phyloP scores from a whole-genome alignment of 2,797 vertebrate genomes.

The Eupleurogrammus muticus region DNA sequence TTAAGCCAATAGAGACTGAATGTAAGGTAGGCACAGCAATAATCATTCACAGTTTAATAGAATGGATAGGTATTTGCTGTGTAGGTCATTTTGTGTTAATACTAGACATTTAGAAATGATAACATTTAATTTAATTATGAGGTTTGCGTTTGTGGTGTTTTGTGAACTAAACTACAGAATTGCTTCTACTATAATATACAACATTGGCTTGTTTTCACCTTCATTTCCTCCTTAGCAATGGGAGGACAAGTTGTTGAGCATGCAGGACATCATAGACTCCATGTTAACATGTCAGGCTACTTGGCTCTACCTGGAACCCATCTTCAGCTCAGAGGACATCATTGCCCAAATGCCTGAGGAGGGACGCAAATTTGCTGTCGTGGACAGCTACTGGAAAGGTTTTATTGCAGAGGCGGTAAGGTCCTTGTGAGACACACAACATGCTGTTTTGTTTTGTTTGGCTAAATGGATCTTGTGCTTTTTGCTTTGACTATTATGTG shows the following conservation, averaged over 20 bases:
- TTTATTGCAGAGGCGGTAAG: constrained; percentile 89
- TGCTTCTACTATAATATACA: background rate
- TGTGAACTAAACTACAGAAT: constrained; percentile 7
- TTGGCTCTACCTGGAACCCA: constrained; percentile 95
- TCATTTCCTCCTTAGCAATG: constrained; percentile 82
- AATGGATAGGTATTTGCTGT: background rate
- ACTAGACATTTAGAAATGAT: background rate
- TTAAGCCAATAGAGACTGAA: constrained; percentile 91
- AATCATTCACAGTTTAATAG: background rate
- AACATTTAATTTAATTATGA: too few relatives aligned
- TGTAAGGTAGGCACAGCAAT: constrained; percentile 85
- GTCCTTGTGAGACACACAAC: constrained; percentile 6
- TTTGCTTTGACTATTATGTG: constrained; percentile 13
- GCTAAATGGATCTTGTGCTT: background rate
- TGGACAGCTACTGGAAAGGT: constrained; percentile 90
- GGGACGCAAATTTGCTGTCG: constrained; percentile 88
- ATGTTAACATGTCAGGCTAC: constrained; percentile 92
- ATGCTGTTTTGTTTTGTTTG: background rate
- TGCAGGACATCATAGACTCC: constrained; percentile 91
- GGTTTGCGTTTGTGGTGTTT: constrained; percentile 8
- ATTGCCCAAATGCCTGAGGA: constrained; percentile 96
- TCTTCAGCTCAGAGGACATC: constrained; percentile 96
- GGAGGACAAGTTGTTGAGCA: constrained; percentile 89
- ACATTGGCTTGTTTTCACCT: background rate
- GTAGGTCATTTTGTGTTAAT: background rate